Base-by-base conservation (phyloP, 2,113 vertebrate species). In the Mustela lutreola region DNA sequence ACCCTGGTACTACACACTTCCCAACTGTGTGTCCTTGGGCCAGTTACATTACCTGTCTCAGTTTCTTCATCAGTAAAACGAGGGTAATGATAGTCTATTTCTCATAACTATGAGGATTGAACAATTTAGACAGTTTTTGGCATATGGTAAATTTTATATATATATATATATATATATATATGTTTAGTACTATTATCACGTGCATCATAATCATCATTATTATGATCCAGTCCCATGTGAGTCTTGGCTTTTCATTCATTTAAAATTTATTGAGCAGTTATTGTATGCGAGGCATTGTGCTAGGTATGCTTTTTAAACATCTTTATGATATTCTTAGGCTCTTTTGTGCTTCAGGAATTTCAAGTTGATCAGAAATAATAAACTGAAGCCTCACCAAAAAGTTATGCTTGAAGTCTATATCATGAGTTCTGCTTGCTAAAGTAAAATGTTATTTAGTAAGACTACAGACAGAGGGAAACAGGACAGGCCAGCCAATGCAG, bases 221-320 rank as follows among this genome's bases (percentile, higher is more conserved):
- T 94, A 91, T 53, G 78, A 89, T 86, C 82, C n/a, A 89, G 24
- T 71, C n/a, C 76, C 85, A 2, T 91, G 5, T 76, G 19, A 21
- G 67, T 93, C 71, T 94, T 78, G 73, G 28, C 65, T 96, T 91
- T 93, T 91, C 50, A 73, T 93, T 95, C 22, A 93, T 82, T 89
- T 62, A 88, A 48, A 81, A 89, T 62, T 71, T 96, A 71, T 65
- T 79, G 78, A 89, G 67, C 48, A 83, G 11, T n/a, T 87, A 5
- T 67, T 33, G 18, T 28, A 85, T 96, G 36, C 21, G 16, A 94
- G 12, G 3, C 16, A 60, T 89, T 93, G 4, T 89, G 42, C 53
- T 88, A 80, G 36, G 21, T 97, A 75, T 94, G 50, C 73, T 96
- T 96, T 96, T 92, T n/a, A 96, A 93, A 84, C 6, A 90, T 94